Evolutionary conservation across 2,888 invertebrate species (phyloP).

Genomic region (Cabera pusaria): DNA sequence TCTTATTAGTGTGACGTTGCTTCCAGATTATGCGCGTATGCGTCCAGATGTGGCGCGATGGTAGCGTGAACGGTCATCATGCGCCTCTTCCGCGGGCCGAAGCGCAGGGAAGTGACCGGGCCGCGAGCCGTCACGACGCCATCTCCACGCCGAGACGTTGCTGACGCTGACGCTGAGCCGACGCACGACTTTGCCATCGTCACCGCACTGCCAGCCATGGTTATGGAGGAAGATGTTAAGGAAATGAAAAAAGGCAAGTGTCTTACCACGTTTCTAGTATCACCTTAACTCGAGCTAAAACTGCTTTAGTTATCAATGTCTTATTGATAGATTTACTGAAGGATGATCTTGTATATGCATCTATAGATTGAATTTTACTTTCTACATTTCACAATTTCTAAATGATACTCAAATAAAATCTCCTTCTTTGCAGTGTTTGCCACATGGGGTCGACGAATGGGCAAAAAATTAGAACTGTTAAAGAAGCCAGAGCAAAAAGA

Average conservation of each 20-base stretch:
- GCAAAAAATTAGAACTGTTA: slow-evolving; percentile 89
- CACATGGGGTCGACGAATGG: slow-evolving; percentile 91
- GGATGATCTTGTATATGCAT: too few relatives aligned
- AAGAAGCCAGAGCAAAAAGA: slow-evolving; percentile 86
- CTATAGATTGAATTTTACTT: too few relatives aligned
- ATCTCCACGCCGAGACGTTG: slow-evolving; percentile 71
- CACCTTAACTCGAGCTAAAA: too few relatives aligned
- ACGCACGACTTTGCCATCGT: slow-evolving; percentile 87
- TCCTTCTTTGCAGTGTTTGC: slow-evolving; percentile 78
- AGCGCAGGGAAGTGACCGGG: slow-evolving; percentile 85
- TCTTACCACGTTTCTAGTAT: too few relatives aligned
- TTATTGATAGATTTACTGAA: too few relatives aligned
- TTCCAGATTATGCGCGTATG: slow-evolving; percentile 45
- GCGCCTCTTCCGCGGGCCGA: slow-evolving; percentile 86
- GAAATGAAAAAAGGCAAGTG: slow-evolving; percentile 84
- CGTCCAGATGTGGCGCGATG: slow-evolving; percentile 72
- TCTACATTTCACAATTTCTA: not conserved
- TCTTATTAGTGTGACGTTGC: too few relatives aligned
- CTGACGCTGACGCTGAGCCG: slow-evolving; percentile 63
- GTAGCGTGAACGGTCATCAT: slow-evolving; percentile 82
- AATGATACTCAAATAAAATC: not conserved
- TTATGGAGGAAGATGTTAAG: slow-evolving; percentile 87
- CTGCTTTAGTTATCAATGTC: too few relatives aligned
- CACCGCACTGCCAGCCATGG: slow-evolving; percentile 90
- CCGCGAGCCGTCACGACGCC: slow-evolving; percentile 73